phyloP scores from a whole-genome alignment of 1,140 invertebrate genomes.

The Drosophila malerkotliana region DNA sequence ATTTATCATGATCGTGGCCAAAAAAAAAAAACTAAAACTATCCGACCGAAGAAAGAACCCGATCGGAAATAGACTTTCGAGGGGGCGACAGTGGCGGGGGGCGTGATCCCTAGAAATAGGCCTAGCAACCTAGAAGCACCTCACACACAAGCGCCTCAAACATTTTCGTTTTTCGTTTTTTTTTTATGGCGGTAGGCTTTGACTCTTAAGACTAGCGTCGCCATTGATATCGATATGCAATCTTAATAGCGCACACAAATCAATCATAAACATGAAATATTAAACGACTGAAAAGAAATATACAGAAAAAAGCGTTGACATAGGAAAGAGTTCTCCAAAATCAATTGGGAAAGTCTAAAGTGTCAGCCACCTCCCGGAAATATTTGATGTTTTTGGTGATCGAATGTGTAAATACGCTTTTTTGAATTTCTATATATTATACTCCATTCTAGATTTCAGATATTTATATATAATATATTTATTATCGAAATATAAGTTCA shows the following conservation, averaged over 20 bases:
- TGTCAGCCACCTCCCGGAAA: background rate
- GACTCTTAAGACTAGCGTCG: slow-evolving; percentile 60
- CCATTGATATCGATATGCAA: slow-evolving; percentile 71
- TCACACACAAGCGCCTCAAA: background rate
- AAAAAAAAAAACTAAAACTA: slow-evolving; percentile 13
- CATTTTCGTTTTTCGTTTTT: slow-evolving; percentile 18
- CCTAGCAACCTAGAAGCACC: slow-evolving; percentile 37
- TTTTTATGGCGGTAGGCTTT: slow-evolving; percentile 62
- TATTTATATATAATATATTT: too few species aligned
- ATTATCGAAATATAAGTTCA: too few species aligned
- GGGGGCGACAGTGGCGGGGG: background rate
- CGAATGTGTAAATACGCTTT: background rate
- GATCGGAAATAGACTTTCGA: slow-evolving; percentile 32
- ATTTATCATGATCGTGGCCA: slow-evolving; percentile 59
- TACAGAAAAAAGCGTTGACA: background rate
- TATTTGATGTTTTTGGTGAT: too few species aligned
- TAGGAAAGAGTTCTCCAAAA: slow-evolving; percentile 21
- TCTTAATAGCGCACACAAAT: slow-evolving; percentile 74
- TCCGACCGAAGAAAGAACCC: slow-evolving; percentile 7
- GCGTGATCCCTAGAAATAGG: slow-evolving; percentile 19
- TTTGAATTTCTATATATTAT: background rate
- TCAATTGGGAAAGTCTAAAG: slow-evolving; percentile 1
- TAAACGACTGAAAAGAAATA: background rate
- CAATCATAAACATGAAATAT: slow-evolving; percentile 56
- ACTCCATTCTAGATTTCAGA: too few species aligned